phyloP scores from a whole-genome alignment of 2,113 vertebrate genomes.

The Microcebus lehilahytsara region DNA sequence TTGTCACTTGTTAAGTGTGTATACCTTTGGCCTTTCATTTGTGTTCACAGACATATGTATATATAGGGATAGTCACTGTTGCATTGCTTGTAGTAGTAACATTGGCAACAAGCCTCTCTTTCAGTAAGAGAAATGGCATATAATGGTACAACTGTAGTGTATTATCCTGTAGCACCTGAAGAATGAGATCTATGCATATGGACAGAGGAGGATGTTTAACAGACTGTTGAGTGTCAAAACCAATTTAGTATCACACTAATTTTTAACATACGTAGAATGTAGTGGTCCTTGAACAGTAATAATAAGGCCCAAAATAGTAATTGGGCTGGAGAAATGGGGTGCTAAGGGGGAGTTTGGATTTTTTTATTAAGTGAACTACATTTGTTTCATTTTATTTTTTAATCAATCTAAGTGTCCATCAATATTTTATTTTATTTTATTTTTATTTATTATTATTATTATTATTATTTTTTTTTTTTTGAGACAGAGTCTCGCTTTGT shows the following conservation, averaged over 20 bases:
- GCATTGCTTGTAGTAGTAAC: background rate
- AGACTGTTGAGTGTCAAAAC: background rate
- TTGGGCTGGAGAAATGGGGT: background rate
- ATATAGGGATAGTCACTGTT: background rate
- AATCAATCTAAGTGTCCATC: too few relatives aligned
- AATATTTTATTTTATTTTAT: background rate
- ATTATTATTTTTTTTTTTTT: too few relatives aligned
- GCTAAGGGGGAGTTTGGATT: background rate
- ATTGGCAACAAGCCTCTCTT: background rate
- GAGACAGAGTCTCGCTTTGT: too few relatives aligned
- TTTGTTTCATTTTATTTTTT: background rate
- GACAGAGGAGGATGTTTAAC: background rate
- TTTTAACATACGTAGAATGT: background rate
- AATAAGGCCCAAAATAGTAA: background rate
- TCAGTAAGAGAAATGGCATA: background rate
- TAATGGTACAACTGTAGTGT: background rate
- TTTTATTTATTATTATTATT: background rate
- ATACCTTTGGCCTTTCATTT: background rate
- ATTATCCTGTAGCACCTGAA: background rate
- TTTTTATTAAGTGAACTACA: background rate
- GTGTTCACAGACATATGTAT: background rate
- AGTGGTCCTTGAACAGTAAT: background rate
- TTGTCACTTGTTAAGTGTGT: background rate
- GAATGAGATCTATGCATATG: background rate
- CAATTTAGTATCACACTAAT: background rate